These are phyloP conservation scores for Polietes domitor DNA, from an alignment of 2,888 invertebrate genomes.

Conservation along the genomic window DNA sequence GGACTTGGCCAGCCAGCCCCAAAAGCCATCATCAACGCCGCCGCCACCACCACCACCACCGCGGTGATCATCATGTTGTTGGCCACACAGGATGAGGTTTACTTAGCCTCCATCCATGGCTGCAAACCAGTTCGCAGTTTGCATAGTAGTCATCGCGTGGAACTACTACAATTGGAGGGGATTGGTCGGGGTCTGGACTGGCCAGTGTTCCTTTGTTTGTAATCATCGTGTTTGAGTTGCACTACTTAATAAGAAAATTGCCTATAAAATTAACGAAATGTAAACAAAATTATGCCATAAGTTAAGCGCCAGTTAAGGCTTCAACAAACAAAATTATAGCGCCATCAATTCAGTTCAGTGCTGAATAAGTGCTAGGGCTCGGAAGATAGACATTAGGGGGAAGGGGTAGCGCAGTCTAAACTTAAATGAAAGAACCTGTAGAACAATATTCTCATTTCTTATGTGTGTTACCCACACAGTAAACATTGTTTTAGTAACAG, in stretches of 20 bases:
- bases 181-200: too few species aligned
- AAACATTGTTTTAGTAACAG: too few species aligned
- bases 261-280: slow-evolving; percentile 37
- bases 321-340: too few species aligned
- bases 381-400: too few species aligned
- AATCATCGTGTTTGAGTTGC: neutral
- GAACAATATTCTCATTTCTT: too few species aligned
- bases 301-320: slow-evolving; percentile 60
- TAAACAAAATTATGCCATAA: slow-evolving; percentile 64
- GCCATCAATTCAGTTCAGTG: too few species aligned
- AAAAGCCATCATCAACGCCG: slow-evolving; percentile 50
- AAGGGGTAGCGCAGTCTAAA: too few species aligned
- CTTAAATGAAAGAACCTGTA: too few species aligned
- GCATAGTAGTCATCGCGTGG: slow-evolving; percentile 10
- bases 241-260: slow-evolving; percentile 21
- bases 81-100: slow-evolving; percentile 64
- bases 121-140: too few species aligned
- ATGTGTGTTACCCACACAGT: too few species aligned
- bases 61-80: slow-evolving; percentile 30
- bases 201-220: neutral
- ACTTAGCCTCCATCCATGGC: slow-evolving; percentile 23
- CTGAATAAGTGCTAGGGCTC: too few species aligned
- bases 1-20: neutral
- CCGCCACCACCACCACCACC: slow-evolving; percentile 42
- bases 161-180: slow-evolving; percentile 9